Evolutionary conservation across 2,797 vertebrate genomes (phyloP).

Genomic region (Cossypha caffra): DNA sequence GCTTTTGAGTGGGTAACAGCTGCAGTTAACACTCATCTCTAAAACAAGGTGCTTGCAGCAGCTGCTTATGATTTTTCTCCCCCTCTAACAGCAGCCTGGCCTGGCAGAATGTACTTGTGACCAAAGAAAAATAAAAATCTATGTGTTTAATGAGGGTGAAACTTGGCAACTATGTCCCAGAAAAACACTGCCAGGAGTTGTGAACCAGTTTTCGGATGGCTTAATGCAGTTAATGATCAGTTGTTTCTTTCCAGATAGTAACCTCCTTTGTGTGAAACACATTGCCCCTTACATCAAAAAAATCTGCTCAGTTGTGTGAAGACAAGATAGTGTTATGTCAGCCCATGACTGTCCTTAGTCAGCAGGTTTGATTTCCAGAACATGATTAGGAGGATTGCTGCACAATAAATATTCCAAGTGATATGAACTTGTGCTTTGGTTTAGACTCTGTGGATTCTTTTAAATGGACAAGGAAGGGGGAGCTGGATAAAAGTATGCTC

Average conservation of each 20-base stretch:
- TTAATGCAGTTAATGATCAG: conserved; percentile 42
- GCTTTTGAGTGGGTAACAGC: conserved; percentile 50
- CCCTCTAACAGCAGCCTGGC: conserved; percentile 33
- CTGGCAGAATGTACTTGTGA: conserved; percentile 57
- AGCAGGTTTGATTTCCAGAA: background rate
- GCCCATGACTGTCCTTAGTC: background rate
- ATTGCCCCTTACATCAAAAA: background rate
- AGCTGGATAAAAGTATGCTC: background rate
- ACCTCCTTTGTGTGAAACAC: background rate
- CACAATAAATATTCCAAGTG: background rate
- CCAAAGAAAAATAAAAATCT: background rate
- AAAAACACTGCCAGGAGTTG: conserved; percentile 4
- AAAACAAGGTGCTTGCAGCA: conserved; percentile 49
- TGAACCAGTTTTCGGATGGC: conserved; percentile 30
- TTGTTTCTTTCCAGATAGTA: conserved; percentile 24
- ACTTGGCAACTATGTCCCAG: conserved; percentile 40
- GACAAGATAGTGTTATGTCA: background rate
- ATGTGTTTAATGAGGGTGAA: conserved; percentile 70
- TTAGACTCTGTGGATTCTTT: background rate
- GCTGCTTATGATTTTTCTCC: conserved; percentile 48
- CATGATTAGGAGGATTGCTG: background rate
- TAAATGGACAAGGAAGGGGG: background rate
- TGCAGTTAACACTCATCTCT: conserved; percentile 43
- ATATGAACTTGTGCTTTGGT: background rate
- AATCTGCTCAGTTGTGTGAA: background rate